Evolutionary conservation across 2,888 invertebrate genomes (phyloP), one percentile per base, ranked within the genome.

Genomic region (Pachydiplax longipennis): DNA sequence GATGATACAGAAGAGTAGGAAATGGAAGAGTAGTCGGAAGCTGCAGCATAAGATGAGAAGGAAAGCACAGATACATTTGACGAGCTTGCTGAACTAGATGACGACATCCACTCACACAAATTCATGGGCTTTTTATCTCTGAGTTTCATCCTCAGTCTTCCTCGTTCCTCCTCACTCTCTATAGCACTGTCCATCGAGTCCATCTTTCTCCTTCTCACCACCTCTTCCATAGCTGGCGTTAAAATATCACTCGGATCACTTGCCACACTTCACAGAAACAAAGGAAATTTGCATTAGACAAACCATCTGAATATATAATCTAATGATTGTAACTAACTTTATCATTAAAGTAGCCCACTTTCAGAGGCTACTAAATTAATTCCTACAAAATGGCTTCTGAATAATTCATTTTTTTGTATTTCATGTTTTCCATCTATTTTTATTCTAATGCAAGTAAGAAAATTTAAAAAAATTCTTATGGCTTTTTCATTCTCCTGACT

Each of bases 221-320:
- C 87, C 53, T 87, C 87, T 37, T 87, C 87, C 87, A 87, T 87
- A 1, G 87, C 87, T 61, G 87, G 87, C 22, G 87, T 87, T 61
- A 61, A 61, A 35, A 87, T 87, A 61, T 87, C 87, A 61, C 87
- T 65, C 12, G 87, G 61, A n/a, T 87, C 61, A 58, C 37, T 37
- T 40, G 87, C 40, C 61, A 61, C 35, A 87, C 87, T 87, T 87
- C 37, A 35, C 58, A 87, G 53, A 37, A 35, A 31, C 37, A 65
- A 87, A 37, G 25, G 18, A 87, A 87, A 61, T 87, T 73, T 31
- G 65, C 22, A 65, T 65, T 65, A 65, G 65, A 65, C 12, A 44
- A 10, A 10, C n/a, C n/a, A n/a, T n/a, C n/a, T n/a, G n/a, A n/a
- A n/a, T n/a, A n/a, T n/a, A n/a, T n/a, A n/a, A n/a, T n/a, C n/a